Percentiles rank a stretch among this genome's conserved stretches.
Conservation (phyloP, 2,113 vertebrate species). For the Cygnus buccinator region DNA sequence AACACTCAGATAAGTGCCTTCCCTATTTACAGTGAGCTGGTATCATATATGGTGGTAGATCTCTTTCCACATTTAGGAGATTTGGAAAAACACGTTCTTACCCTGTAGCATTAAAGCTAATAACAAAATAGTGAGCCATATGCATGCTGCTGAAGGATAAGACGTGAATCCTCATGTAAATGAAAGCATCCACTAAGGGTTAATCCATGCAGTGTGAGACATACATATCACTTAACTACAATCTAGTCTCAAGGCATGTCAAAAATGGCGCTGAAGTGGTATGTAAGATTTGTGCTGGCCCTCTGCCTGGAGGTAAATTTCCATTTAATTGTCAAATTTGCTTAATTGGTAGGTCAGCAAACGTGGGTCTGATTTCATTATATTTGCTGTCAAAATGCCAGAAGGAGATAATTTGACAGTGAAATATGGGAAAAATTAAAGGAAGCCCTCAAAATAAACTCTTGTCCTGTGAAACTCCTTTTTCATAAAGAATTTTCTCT, state of each 20-base stretch:
- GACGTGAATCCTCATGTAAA: not conserved
- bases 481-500: not conserved
- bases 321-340: not conserved
- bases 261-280: not conserved
- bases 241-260: not conserved
- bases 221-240: not conserved
- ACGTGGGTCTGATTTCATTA: not conserved
- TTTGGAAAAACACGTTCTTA: not conserved
- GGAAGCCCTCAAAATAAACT: not conserved
- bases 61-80: rapidly evolving
- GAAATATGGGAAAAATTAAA: not conserved
- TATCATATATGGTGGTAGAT: not conserved
- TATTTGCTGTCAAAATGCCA: not conserved
- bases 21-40: not conserved
- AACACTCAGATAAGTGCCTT: not conserved
- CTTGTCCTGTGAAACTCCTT: not conserved
- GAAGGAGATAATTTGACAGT: not conserved
- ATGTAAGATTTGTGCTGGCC: not conserved
- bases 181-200: not conserved
- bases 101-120: not conserved
- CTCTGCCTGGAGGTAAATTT: not conserved
- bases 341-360: not conserved
- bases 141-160: not conserved
- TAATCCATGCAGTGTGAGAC: not conserved
- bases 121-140: not conserved